phyloP scores from a whole-genome alignment of 2,113 vertebrate genomes.

The Percopsis transmontana region DNA sequence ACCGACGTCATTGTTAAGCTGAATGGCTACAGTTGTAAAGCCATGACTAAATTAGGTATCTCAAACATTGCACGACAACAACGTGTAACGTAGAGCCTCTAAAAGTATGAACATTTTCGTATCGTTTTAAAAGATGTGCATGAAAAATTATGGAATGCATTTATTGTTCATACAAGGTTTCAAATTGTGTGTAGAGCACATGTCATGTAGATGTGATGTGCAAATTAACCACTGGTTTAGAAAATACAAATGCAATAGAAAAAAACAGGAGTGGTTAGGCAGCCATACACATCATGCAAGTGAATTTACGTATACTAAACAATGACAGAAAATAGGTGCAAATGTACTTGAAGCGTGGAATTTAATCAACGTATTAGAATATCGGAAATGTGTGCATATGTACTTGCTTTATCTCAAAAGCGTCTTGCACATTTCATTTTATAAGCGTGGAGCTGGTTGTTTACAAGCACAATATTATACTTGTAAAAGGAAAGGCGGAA shows the following conservation, averaged over 20 bases:
- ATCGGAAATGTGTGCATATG: no score
- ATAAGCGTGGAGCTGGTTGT: background rate
- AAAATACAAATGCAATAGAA: no score
- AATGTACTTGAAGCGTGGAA: no score
- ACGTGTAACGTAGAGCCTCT: background rate
- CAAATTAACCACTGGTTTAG: no score
- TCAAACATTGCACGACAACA: background rate
- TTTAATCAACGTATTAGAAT: no score
- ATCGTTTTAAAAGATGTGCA: background rate
- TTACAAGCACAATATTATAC: background rate
- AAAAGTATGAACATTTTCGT: background rate
- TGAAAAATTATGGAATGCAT: background rate
- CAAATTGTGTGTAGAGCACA: background rate
- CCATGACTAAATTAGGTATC: background rate
- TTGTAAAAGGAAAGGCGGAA: constrained; percentile 68
- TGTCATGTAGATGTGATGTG: background rate
- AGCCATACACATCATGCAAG: no score
- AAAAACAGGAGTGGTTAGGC: no score
- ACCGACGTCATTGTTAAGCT: constrained; percentile 49
- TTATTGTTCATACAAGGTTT: background rate
- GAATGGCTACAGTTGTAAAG: constrained; percentile 1
- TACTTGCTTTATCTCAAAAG: no score
- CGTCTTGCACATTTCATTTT: no score
- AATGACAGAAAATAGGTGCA: no score
- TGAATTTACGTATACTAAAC: no score